Evolutionary conservation across 2,797 vertebrate genomes (phyloP).

Genomic region (Pseudopleuronectes americanus): DNA sequence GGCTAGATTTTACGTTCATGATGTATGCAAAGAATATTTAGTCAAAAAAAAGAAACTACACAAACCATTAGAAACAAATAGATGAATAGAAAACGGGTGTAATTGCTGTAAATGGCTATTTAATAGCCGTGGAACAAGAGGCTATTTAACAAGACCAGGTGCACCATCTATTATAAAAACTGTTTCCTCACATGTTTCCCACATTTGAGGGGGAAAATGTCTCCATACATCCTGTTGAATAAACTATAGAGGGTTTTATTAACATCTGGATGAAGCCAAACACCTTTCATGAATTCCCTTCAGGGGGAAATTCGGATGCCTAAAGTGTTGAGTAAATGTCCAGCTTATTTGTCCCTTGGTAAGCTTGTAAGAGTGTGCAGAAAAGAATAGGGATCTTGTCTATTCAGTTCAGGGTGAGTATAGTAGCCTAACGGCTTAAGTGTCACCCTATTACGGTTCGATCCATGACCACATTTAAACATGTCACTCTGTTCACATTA

Average conservation of each 20-base stretch:
- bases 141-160: constrained; percentile 29
- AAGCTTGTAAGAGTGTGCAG: background rate
- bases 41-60: background rate
- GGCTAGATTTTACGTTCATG: no score
- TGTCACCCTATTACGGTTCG: no score
- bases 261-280: constrained; percentile 23
- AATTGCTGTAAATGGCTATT: constrained; percentile 5
- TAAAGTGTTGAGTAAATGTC: background rate
- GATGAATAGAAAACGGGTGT: background rate
- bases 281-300: background rate
- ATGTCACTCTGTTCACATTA: background rate
- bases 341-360: background rate
- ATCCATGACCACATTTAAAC: background rate
- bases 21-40: no score
- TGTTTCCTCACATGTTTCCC: constrained; percentile 11
- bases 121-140: constrained; percentile 3
- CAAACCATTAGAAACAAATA: background rate
- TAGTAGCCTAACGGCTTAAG: no score
- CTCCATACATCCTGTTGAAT: background rate
- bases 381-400: background rate
- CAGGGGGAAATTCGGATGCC: background rate
- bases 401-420: no score
- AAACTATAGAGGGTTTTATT: constrained; percentile 3
- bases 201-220: constrained; percentile 18
- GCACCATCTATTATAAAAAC: background rate